These are phyloP conservation scores for Tupaia tana DNA, from an alignment of 2,113 vertebrate species.

Conservation along the genomic window DNA sequence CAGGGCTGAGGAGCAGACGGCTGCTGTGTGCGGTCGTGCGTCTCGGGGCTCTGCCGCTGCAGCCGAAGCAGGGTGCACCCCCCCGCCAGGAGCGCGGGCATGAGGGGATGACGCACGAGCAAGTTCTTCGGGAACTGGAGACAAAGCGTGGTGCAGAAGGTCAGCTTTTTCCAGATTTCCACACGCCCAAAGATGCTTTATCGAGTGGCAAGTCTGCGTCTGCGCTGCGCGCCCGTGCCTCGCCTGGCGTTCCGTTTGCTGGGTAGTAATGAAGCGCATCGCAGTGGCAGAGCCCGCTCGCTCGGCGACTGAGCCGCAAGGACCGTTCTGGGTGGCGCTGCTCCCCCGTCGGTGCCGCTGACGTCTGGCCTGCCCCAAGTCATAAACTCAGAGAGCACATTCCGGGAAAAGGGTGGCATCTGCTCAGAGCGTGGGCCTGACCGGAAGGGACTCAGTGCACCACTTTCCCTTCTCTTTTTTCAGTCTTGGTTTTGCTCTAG, in stretches of 20 bases:
- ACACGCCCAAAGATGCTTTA: background rate
- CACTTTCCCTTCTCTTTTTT: too few species aligned
- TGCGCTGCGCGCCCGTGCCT: background rate
- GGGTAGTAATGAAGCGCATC: background rate
- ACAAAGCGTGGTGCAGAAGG: background rate
- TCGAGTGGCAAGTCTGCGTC: background rate
- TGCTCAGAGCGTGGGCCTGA: background rate
- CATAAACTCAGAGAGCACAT: background rate
- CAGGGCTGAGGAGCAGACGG: accelerated
- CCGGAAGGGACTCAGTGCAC: background rate
- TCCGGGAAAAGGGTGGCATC: background rate
- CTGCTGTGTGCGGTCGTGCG: accelerated
- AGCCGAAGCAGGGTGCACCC: too few species aligned
- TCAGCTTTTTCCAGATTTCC: background rate
- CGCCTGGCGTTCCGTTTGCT: background rate
- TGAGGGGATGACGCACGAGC: background rate
- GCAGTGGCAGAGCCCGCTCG: background rate
- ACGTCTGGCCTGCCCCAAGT: background rate
- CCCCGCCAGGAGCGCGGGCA: accelerated
- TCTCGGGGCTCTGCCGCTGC: too few species aligned
- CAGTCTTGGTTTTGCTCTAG: too few species aligned
- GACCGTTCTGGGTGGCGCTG: background rate
- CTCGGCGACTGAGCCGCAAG: background rate
- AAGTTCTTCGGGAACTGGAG: background rate
- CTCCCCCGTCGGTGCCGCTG: background rate